A percentile compares a stretch with the other conserved stretches of the same genome.
phyloP scores from a whole-genome alignment of 2,113 vertebrate species.

The Talpa occidentalis region DNA sequence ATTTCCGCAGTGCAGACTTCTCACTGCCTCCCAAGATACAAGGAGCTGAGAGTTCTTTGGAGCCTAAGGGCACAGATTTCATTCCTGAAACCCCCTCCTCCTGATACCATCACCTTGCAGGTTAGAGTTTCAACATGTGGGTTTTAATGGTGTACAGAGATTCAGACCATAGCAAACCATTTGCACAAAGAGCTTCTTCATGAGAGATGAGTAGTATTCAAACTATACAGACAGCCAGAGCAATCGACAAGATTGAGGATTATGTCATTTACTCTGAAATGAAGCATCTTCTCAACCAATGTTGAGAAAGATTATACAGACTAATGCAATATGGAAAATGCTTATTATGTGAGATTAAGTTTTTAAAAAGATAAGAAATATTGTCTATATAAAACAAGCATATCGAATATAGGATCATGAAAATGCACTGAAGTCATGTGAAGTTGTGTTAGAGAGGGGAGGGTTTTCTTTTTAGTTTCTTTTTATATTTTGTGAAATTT shows the following conservation, averaged over 20 bases:
- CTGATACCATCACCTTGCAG: background rate
- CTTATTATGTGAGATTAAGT: constrained; percentile 19
- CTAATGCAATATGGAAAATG: background rate
- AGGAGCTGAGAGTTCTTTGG: background rate
- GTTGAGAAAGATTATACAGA: constrained; percentile 1
- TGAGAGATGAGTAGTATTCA: background rate
- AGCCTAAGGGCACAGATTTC: background rate
- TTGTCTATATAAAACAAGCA: background rate
- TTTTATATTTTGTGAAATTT: background rate
- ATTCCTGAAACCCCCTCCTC: background rate
- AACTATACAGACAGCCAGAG: background rate
- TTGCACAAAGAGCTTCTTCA: background rate
- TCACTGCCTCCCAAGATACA: background rate
- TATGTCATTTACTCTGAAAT: background rate
- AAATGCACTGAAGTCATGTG: background rate
- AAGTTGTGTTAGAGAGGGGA: background rate
- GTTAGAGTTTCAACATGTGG: background rate
- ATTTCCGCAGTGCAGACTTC: background rate
- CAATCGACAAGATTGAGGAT: background rate
- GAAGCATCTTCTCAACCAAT: background rate
- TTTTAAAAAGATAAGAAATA: background rate
- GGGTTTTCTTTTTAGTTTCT: background rate
- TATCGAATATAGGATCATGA: background rate
- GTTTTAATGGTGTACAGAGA: background rate
- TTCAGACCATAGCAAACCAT: background rate